Evolutionary conservation across 2,888 invertebrate species (phyloP), one percentile per base, ranked within the genome.

Genomic region (Lasioglossum malachurum): DNA sequence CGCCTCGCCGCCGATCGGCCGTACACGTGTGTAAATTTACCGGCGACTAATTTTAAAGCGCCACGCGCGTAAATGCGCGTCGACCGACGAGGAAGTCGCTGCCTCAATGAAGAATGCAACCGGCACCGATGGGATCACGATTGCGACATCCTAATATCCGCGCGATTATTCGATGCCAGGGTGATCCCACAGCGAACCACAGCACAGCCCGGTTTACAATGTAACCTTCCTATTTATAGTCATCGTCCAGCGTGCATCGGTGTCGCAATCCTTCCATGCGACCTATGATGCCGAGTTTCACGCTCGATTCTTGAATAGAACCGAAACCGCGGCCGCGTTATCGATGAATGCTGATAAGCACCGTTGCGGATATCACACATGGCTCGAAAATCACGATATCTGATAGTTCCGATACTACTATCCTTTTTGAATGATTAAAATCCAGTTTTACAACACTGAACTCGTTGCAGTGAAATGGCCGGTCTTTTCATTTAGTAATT

Each of bases 31-130:
- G 83, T 83, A 83, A 64, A 64, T 87, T 83, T 87, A 86, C 60
- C 86, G 64, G 75, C 76, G 87, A 84, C 87, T 88, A 88, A 71
- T 89, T 90, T 88, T 87, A 80, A 79, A 84, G 80, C 76, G 84
- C 82, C 82, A 88, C 88, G 82, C 80, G 82, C 76, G 49, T 16
- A 84, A 44, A 73, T 81, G 57, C 75, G 72, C 69, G 78, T 64
- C 53, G 74, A n/a, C 53, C 46, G 75, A 69, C 79, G 69, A 84
- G 82, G 82, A 86, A 89, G 76, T 80, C 77, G 75, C 46, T 72
- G 27, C 67, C 75, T 16, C 75, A 89, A 74, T 78, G 83, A 83
- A 89, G 89, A 89, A 89, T 79, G 88, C 82, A 71, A 75, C 73
- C 79, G 75, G 78, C 75, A 78, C 41, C 75, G 44, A 57, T 27